Conservation (phyloP, 2,797 vertebrate genomes). For the Hafferia zeledoni region DNA sequence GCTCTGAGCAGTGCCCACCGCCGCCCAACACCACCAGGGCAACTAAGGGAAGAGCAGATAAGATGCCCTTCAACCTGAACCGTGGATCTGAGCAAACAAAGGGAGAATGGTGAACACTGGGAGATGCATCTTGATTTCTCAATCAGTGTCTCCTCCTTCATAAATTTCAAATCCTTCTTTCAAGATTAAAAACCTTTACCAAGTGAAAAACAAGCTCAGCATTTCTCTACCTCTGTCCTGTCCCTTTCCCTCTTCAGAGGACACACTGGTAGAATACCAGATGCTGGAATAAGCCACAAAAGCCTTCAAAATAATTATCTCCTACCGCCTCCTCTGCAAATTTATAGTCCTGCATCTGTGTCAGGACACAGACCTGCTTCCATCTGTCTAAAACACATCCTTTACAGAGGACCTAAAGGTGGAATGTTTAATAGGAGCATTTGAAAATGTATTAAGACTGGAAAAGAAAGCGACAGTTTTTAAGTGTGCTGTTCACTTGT, state of each 20-base stretch:
- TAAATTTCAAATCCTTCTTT: constrained; percentile 17
- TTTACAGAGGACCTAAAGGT: neutral
- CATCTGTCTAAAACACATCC: neutral
- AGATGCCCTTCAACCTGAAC: neutral
- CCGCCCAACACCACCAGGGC: neutral
- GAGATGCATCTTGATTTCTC: neutral
- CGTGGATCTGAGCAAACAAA: neutral
- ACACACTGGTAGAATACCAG: neutral
- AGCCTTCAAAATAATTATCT: constrained; percentile 17
- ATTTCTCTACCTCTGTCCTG: neutral
- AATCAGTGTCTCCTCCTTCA: neutral
- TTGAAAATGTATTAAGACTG: neutral
- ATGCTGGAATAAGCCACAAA: constrained; percentile 16
- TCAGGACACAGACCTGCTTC: constrained; percentile 24
- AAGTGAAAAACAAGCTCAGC: constrained; percentile 27
- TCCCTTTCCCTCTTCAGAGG: neutral
- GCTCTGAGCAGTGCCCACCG: neutral
- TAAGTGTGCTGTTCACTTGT: neutral
- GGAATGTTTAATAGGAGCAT: neutral
- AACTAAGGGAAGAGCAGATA: neutral
- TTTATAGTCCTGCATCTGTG: constrained; percentile 17
- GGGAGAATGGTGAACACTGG: neutral
- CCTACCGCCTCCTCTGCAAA: neutral
- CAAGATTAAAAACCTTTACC: constrained; percentile 14
- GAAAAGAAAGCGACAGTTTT: neutral